Conservation (phyloP, 2,888 invertebrate species). For the Pediacus dermestoides region DNA sequence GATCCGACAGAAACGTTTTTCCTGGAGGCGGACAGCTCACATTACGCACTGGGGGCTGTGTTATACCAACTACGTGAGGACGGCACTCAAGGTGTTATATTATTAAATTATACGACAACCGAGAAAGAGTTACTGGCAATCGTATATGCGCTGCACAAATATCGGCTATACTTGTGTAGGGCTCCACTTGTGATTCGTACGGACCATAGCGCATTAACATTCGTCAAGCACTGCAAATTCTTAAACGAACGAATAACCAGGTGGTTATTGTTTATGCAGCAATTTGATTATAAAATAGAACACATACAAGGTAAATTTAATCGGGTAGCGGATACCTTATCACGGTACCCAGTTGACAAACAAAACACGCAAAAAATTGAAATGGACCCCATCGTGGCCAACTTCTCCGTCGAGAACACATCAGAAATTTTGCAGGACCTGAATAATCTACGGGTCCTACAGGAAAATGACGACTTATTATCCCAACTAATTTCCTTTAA, state of each 20-base stretch:
- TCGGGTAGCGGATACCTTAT: slow-evolving; percentile 1
- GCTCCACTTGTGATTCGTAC: not conserved
- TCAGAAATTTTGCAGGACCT: not conserved
- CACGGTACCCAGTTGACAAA: not conserved
- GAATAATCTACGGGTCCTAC: not conserved
- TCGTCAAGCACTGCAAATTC: not conserved
- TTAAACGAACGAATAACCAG: not conserved
- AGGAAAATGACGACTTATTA: no score
- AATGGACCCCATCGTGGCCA: not conserved
- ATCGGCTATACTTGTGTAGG: not conserved
- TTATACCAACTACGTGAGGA: slow-evolving; percentile 2
- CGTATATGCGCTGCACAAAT: slow-evolving; percentile 8
- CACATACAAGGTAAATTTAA: slow-evolving; percentile 3
- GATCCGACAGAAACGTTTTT: not conserved
- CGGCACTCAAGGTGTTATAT: not conserved
- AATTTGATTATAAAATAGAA: slow-evolving; percentile 1
- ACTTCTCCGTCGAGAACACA: not conserved
- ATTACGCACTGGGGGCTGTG: slow-evolving; percentile 4
- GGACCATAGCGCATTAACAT: slow-evolving; percentile 3
- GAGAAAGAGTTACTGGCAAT: slow-evolving; percentile 8
- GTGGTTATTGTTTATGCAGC: slow-evolving; percentile 5
- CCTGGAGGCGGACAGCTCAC: slow-evolving; percentile 2
- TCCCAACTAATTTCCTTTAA: no score
- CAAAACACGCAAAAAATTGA: not conserved
- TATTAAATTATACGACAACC: slow-evolving; percentile 9